Percentiles rank a stretch among this genome's conserved stretches.
Conservation (phyloP, 2,888 invertebrate species). For the Tethea ocularis region DNA sequence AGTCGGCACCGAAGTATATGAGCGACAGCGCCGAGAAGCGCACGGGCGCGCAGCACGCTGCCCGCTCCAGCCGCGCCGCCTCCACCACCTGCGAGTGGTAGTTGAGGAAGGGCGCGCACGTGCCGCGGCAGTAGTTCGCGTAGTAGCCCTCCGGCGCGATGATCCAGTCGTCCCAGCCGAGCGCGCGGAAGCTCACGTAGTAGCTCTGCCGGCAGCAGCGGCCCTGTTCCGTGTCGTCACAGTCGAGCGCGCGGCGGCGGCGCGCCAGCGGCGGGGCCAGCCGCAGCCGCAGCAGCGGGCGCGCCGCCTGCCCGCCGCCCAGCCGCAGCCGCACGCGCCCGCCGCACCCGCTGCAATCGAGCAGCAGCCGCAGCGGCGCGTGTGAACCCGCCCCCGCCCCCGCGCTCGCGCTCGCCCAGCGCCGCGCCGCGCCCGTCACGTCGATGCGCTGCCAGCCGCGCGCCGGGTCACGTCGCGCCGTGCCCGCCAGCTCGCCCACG, state of each 20-base stretch:
- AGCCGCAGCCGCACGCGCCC: constrained; percentile 88
- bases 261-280: constrained; percentile 88
- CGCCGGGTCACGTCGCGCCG: constrained; percentile 81
- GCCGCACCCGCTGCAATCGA: constrained; percentile 93
- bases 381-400: constrained; percentile 84
- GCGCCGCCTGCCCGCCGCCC: constrained; percentile 84
- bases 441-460: constrained; percentile 95
- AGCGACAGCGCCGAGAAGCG: constrained; percentile 96
- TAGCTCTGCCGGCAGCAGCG: constrained; percentile 94
- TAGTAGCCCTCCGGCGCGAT: constrained; percentile 95
- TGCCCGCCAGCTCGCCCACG: constrained; percentile 76
- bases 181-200: constrained; percentile 95
- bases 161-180: constrained; percentile 98
- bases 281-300: constrained; percentile 93
- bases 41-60: constrained; percentile 96
- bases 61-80: constrained; percentile 93
- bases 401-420: constrained; percentile 90
- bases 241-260: constrained; percentile 92
- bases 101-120: constrained; percentile 93
- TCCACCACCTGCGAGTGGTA: constrained; percentile 96
- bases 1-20: constrained; percentile 95
- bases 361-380: constrained; percentile 87
- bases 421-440: constrained; percentile 89
- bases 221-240: constrained; percentile 84
- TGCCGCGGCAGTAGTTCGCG: constrained; percentile 96